Evolutionary conservation across 30 jellyfish, hydroid and myxozoan species (phyloP).

Genomic region (Aurelia sp.): DNA sequence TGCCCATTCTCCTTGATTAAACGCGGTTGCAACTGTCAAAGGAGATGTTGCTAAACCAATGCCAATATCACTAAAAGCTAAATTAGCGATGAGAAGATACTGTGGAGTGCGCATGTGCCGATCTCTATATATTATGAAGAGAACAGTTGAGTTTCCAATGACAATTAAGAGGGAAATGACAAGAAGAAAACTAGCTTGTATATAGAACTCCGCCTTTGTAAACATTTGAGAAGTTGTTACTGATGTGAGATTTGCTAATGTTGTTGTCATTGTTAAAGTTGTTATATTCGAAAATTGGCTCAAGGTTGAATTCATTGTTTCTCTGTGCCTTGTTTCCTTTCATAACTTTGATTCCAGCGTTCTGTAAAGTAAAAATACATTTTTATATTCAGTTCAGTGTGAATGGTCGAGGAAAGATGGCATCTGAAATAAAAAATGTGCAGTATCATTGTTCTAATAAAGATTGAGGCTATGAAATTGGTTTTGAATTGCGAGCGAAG

Average conservation of each 20-base stretch:
- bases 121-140: slow-evolving; percentile 19
- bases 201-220: slow-evolving; percentile 24
- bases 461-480: too few species aligned
- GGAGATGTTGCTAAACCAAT: slow-evolving; percentile 59
- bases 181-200: slow-evolving; percentile 8
- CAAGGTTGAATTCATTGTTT: neutral
- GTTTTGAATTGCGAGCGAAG: too few species aligned
- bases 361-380: too few species aligned
- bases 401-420: too few species aligned
- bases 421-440: too few species aligned
- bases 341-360: too few species aligned
- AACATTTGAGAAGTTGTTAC: slow-evolving; percentile 7
- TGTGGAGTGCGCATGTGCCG: slow-evolving; percentile 69
- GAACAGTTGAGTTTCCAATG: slow-evolving; percentile 31
- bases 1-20: slow-evolving; percentile 55
- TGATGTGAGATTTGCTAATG: neutral
- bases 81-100: slow-evolving; percentile 47
- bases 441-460: too few species aligned
- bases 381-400: too few species aligned
- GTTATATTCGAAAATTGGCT: neutral
- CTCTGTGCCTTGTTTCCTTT: neutral
- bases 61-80: slow-evolving; percentile 57
- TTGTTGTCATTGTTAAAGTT: neutral
- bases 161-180: slow-evolving; percentile 20
- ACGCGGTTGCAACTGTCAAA: slow-evolving; percentile 44